Percentiles rank a stretch among this genome's conserved stretches.
Evolutionary conservation across 2,888 invertebrate genomes (phyloP).

Genomic region (Dasypolia templi): DNA sequence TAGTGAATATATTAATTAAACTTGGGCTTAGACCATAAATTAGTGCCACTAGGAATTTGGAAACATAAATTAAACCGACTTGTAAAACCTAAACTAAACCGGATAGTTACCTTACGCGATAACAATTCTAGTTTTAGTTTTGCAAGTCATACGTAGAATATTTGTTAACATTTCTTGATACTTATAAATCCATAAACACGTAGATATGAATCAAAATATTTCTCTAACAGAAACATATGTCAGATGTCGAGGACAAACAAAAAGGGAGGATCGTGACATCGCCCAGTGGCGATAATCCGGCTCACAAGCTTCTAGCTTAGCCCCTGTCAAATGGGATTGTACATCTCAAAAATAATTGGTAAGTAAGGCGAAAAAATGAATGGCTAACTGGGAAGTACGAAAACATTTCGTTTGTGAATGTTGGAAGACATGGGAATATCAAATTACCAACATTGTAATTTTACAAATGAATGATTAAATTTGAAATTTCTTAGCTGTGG

Average conservation of each 20-base stretch:
- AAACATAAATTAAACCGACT: neutral
- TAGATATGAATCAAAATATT: neutral
- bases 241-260: constrained; percentile 24
- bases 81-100: neutral
- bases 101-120: neutral
- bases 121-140: neutral
- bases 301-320: constrained; percentile 28
- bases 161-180: neutral
- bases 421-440: neutral
- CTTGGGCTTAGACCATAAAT: neutral
- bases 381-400: neutral
- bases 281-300: constrained; percentile 43
- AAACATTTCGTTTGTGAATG: neutral
- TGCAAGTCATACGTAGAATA: neutral
- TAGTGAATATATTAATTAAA: neutral
- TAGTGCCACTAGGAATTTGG: too few species aligned
- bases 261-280: constrained; percentile 24
- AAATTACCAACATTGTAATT: neutral
- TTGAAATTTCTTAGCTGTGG: neutral
- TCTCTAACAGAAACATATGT: constrained; percentile 12
- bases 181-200: neutral
- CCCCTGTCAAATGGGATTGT: constrained; percentile 33
- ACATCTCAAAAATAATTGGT: constrained; percentile 60
- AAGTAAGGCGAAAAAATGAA: constrained; percentile 47
- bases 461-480: neutral